Conservation (phyloP, 2,888 invertebrate species). For the Opisthograptis luteolata region DNA sequence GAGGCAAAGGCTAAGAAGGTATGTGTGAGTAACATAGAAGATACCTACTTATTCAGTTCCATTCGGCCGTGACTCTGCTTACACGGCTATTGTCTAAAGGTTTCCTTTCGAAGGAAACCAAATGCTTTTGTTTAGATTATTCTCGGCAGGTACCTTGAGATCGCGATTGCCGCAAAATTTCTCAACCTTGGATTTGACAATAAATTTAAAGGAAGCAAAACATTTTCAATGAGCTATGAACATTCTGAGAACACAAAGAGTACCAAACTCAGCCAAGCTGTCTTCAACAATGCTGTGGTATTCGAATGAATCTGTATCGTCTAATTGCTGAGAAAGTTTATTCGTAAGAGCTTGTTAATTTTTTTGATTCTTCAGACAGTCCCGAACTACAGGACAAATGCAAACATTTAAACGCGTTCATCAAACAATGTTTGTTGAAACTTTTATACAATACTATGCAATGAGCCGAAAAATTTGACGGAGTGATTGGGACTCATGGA, state of each 20-base stretch:
- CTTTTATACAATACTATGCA: not conserved
- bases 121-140: conserved; percentile 37
- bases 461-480: not conserved
- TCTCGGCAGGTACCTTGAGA: conserved; percentile 35
- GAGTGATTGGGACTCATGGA: not conserved
- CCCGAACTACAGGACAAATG: not conserved
- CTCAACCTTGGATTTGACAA: conserved; percentile 29
- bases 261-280: conserved; percentile 16
- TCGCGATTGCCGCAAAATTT: conserved; percentile 28
- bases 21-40: conserved; percentile 30
- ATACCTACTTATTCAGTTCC: conserved; percentile 10
- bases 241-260: conserved; percentile 1
- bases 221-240: conserved; percentile 13
- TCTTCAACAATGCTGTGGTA: conserved; percentile 7
- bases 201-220: conserved; percentile 4
- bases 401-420: conserved; percentile 1
- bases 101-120: conserved; percentile 32
- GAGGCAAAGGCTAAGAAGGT: conserved; percentile 23
- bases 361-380: conserved; percentile 17
- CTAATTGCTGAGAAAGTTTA: not conserved
- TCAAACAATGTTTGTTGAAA: not conserved
- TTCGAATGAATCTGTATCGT: conserved; percentile 5
- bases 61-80: conserved; percentile 7
- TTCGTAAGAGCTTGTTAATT: conserved; percentile 5
- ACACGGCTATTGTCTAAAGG: conserved; percentile 22